Conservation (phyloP, 2,888 invertebrate species). For the Mellilla xanthometata region DNA sequence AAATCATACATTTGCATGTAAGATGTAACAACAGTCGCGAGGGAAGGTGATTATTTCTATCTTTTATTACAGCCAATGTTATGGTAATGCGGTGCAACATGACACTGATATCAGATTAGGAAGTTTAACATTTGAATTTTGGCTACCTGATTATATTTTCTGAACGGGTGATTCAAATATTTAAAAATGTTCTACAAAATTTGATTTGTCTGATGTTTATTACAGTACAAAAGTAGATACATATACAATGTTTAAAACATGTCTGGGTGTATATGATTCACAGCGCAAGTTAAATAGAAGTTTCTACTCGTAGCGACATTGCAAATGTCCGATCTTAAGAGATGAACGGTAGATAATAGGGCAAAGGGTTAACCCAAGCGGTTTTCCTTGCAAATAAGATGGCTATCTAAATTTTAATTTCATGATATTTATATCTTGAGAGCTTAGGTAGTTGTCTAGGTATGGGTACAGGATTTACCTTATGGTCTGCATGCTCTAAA, state of each 20-base stretch:
- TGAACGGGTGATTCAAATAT: no score
- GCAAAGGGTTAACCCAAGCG: constrained; percentile 17
- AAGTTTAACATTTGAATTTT: constrained; percentile 55
- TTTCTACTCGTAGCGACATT: constrained; percentile 14
- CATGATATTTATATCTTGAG: neutral
- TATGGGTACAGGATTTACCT: no score
- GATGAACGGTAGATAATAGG: constrained; percentile 20
- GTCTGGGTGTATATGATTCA: neutral
- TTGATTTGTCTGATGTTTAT: no score
- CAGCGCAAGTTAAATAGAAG: neutral
- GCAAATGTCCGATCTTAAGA: constrained; percentile 16
- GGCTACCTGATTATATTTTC: constrained; percentile 36
- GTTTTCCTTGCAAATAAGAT: constrained; percentile 20
- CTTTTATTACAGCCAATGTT: constrained; percentile 68
- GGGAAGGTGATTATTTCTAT: constrained; percentile 59
- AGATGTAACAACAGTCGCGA: constrained; percentile 59
- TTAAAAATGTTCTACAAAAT: no score
- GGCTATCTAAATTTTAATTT: constrained; percentile 20
- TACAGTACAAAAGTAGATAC: no score
- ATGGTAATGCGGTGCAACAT: constrained; percentile 74
- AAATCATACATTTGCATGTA: constrained; percentile 73
- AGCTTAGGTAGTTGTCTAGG: neutral
- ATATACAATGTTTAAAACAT: neutral
- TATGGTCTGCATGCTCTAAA: neutral
- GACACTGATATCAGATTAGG: constrained; percentile 80